Evolutionary conservation across 2,797 vertebrate species (phyloP), one percentile per base, ranked within the genome.

Genomic region (Falco rusticolus): DNA sequence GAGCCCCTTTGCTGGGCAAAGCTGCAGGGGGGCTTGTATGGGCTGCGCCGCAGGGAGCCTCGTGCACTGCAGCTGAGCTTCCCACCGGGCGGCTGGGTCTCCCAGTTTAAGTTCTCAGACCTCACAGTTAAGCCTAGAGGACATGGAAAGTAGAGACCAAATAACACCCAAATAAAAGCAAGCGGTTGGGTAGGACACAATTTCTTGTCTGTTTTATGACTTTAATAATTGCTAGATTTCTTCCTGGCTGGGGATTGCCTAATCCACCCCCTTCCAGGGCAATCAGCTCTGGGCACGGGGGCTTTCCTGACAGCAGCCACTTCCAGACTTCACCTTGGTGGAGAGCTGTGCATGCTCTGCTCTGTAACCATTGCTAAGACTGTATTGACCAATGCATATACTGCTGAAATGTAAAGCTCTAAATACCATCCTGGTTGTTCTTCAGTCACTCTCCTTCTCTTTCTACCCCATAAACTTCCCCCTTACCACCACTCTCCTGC

Each of bases 21-120:
- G 37, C 17, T 31, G 17, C 17, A 15, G 81, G 64, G 26, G 39
- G 37, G 10, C 6, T 69, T 18, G 47, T 41, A 17, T 1, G 31
- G 63, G 50, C n/a, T 37, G 59, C 57, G 86, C 53, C 25, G 22
- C 21, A 13, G 61, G 54, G n/a, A 64, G 13, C 19, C n/a, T 39
- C 3, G 1, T 2, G 10, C 43, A 5, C 12, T 22, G 45, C 28
- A 24, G 4, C 21, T n/a, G 61, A 13, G 25, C 7, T 25, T 48
- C 39, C 57, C 66, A 64, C 41, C 11, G 0, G 9, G 6, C 43
- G 47, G 3, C 21, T 25, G 13, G 5, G 11, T 41, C 10, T 66
- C 41, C 20, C 51, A 21, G 26, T 26, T 64, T 45, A 37, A 60
- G 33, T 29, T 63, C 37, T 81, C 11, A 6, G 22, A 37, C 24